Evolutionary conservation across 1,140 invertebrate species (phyloP).

Genomic region (Himalopsyche phryganea): DNA sequence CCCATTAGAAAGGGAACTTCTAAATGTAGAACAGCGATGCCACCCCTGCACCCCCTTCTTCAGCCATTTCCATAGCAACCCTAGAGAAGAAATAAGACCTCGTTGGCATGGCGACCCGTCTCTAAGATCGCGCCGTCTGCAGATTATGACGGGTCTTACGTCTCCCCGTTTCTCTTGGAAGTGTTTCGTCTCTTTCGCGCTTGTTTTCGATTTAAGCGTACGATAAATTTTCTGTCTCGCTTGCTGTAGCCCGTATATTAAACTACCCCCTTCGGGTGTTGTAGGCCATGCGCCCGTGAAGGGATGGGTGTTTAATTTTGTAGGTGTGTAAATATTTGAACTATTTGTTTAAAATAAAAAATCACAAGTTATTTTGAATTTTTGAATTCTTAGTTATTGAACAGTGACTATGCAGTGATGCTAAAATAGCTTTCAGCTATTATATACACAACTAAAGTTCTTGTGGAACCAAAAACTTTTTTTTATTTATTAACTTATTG

Average conservation of each 20-base stretch:
- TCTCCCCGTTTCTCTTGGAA: neutral
- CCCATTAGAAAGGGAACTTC: neutral
- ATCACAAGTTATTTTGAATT: no score
- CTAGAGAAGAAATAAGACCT: constrained; percentile 34
- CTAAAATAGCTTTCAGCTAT: no score
- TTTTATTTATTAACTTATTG: no score
- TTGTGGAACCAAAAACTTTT: no score
- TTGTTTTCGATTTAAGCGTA: neutral
- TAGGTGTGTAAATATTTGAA: neutral
- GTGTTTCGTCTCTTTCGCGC: constrained; percentile 15
- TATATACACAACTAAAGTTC: no score
- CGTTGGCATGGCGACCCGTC: constrained; percentile 30
- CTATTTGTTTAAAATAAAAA: no score
- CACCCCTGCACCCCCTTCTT: neutral
- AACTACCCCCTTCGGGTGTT: neutral
- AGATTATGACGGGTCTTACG: constrained; percentile 31
- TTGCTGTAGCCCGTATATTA: constrained; percentile 12
- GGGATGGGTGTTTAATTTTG: neutral
- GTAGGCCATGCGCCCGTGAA: neutral
- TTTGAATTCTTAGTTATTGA: no score
- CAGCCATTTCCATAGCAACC: constrained; percentile 27
- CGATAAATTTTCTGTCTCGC: neutral
- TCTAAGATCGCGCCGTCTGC: constrained; percentile 33
- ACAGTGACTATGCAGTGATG: no score
- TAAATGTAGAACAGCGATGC: constrained; percentile 8